Evolutionary conservation across 2,888 invertebrate genomes (phyloP).

Genomic region (Pheosia tremula): DNA sequence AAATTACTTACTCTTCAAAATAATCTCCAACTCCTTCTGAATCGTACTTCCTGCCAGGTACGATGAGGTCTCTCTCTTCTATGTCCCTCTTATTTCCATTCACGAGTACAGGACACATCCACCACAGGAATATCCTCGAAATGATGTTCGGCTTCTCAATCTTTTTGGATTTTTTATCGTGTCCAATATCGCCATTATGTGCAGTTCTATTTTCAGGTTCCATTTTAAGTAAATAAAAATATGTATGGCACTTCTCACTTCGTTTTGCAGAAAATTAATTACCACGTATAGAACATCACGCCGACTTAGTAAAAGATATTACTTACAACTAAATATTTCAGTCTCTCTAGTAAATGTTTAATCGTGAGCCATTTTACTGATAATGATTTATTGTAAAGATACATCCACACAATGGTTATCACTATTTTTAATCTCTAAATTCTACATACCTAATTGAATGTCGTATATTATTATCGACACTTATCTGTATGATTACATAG

Average conservation of each 20-base stretch:
- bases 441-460: slow-evolving; percentile 14
- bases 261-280: slow-evolving; percentile 7
- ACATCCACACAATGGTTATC: slow-evolving; percentile 26
- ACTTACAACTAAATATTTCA: slow-evolving; percentile 21
- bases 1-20: slow-evolving; percentile 79
- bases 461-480: slow-evolving; percentile 1
- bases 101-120: slow-evolving; percentile 76
- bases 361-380: slow-evolving; percentile 34
- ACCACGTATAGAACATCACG: slow-evolving; percentile 14
- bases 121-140: slow-evolving; percentile 73
- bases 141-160: slow-evolving; percentile 65
- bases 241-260: slow-evolving; percentile 2
- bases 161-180: slow-evolving; percentile 29
- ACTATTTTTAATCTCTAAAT: slow-evolving; percentile 20
- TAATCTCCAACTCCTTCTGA: slow-evolving; percentile 85
- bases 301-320: slow-evolving; percentile 14
- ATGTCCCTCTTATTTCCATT: slow-evolving; percentile 85
- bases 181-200: slow-evolving; percentile 17
- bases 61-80: slow-evolving; percentile 86
- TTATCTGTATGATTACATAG: slow-evolving; percentile 11
- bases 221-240: slow-evolving; percentile 19
- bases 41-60: slow-evolving; percentile 84
- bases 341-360: slow-evolving; percentile 20
- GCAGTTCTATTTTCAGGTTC: slow-evolving; percentile 13
- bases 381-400: slow-evolving; percentile 36